A percentile compares a stretch with the other conserved stretches of the same genome.
phyloP scores from a whole-genome alignment of 2,797 vertebrate species.

The Tangara arthus region DNA sequence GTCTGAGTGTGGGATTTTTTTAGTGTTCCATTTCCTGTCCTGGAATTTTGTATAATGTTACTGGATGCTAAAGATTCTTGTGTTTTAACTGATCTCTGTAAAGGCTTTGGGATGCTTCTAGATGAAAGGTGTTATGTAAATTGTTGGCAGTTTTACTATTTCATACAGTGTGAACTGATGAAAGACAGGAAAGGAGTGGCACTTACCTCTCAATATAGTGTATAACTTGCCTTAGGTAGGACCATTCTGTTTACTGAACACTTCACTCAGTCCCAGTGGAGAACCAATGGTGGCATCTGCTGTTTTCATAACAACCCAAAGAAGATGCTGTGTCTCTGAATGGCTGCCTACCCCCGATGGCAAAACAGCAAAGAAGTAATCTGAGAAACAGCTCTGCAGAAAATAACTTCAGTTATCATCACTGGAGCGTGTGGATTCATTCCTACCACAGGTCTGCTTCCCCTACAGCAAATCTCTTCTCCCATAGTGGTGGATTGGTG shows the following conservation, averaged over 20 bases:
- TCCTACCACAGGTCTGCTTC: not conserved
- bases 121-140: not conserved
- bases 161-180: not conserved
- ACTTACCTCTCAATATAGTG: not conserved
- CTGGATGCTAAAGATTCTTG: not conserved
- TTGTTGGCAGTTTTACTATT: not conserved
- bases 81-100: not conserved
- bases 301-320: conserved; percentile 59
- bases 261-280: conserved; percentile 51
- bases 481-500: not conserved
- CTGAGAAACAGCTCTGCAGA: conserved; percentile 24
- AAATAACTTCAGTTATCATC: conserved; percentile 18
- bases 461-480: not conserved
- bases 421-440: conserved; percentile 4
- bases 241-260: not conserved
- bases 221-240: not conserved
- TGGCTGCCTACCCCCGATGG: not conserved
- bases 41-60: not conserved
- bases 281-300: conserved; percentile 44
- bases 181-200: not conserved
- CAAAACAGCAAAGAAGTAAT: not conserved
- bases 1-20: not conserved
- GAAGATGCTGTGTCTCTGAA: conserved; percentile 1
- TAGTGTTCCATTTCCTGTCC: not conserved
- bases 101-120: not conserved